Evolutionary conservation across 2,113 vertebrate genomes (phyloP), one percentile per base, ranked within the genome.

Genomic region (Tenrec ecaudatus): DNA sequence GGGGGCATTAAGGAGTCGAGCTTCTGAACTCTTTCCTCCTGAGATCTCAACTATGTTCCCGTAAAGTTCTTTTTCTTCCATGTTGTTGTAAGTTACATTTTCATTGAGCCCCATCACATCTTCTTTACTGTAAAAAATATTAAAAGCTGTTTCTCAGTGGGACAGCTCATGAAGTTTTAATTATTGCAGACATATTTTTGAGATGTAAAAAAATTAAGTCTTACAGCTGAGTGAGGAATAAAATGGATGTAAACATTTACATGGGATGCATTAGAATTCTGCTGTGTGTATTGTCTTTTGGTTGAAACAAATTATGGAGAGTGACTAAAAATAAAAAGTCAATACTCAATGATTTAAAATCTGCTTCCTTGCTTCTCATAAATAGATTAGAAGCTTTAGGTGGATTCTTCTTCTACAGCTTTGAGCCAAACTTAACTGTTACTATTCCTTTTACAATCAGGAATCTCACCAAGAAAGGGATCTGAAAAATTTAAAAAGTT

Each of bases 231-330:
- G 95, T 92, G 97, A 98, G 98, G 97, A 98, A 97, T 98, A 98
- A 98, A 98, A 97, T 95, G 97, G 98, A 98, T 99, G 98, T 99
- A 99, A 99, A 99, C 98, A 99, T 98, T 98, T 99, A 99, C 98
- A 99, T 99, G 99, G 98, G 98, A 98, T 99, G 99, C 99, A 99
- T 99, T 99, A 98, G 98, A 99, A 98, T 98, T 98, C 98, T 99
- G 98, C 98, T 99, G 98, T 99, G 98, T 99, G 98, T 99, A 98
- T 99, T 99, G 99, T 99, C 98, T 99, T 99, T 99, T 98, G 98
- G 98, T 99, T 99, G 98, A 99, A 99, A 98, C 97, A 99, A 99
- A 98, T 98, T 98, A 99, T 98, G 98, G 99, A 99, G 97, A 98
- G 98, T 98, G 96, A 99, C 98, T 99, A 99, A 99, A 98, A 98